Evolutionary conservation across 1,140 invertebrate genomes (phyloP).

Genomic region (Telenomus remus): DNA sequence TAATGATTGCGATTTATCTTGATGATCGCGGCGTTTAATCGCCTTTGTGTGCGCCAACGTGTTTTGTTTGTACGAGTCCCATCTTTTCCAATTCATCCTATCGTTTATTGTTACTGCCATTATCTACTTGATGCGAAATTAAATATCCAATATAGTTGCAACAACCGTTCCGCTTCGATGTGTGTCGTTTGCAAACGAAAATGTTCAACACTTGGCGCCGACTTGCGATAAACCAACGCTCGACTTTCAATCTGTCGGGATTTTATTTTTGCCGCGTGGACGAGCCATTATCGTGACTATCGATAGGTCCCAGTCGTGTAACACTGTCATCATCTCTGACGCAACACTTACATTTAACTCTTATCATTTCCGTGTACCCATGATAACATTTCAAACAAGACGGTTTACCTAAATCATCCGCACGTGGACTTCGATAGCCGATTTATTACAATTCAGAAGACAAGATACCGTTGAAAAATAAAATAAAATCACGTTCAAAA

Average conservation of each 20-base stretch:
- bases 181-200: conserved; percentile 4
- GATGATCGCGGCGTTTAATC: neutral
- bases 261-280: conserved; percentile 17
- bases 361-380: conserved; percentile 47
- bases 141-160: neutral
- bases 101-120: too few species aligned
- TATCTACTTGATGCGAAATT: neutral
- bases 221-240: conserved; percentile 29
- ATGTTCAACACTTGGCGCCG: conserved; percentile 19
- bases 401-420: conserved; percentile 29
- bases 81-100: too few species aligned
- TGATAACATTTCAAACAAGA: conserved; percentile 36
- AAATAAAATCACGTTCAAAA: too few species aligned
- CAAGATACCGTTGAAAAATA: too few species aligned
- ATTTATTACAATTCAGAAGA: conserved; percentile 15
- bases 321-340: conserved; percentile 32
- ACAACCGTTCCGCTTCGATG: neutral
- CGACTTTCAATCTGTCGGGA: conserved; percentile 34
- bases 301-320: conserved; percentile 24
- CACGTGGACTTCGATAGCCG: conserved; percentile 44
- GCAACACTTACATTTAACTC: conserved; percentile 30
- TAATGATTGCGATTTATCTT: conserved; percentile 24
- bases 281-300: conserved; percentile 19
- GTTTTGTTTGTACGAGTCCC: too few species aligned
- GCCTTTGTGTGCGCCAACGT: neutral